Percentiles rank a stretch among this genome's conserved stretches.
These are phyloP conservation scores for Drosophila lacteicornis DNA, from an alignment of 1,140 invertebrate species.

Conservation along the genomic window DNA sequence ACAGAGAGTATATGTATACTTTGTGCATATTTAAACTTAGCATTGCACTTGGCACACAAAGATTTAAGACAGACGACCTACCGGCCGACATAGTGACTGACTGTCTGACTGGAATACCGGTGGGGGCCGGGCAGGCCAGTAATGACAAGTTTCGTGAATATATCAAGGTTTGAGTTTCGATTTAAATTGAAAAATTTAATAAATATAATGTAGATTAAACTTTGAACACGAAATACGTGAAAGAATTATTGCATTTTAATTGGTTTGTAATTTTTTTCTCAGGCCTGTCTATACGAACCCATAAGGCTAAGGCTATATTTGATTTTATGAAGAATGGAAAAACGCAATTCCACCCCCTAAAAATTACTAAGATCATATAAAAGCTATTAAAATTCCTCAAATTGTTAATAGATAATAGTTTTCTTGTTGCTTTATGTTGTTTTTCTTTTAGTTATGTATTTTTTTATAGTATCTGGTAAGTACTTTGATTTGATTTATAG, in stretches of 20 bases:
- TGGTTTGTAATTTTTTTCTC: neutral
- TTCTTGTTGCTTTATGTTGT: neutral
- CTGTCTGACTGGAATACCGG: slow-evolving; percentile 17
- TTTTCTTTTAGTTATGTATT: too few species aligned
- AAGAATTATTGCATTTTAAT: slow-evolving; percentile 6
- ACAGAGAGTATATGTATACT: slow-evolving; percentile 4
- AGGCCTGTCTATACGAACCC: neutral
- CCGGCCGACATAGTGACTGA: slow-evolving; percentile 1
- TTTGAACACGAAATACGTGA: slow-evolving; percentile 6
- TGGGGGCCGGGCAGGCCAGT: slow-evolving; percentile 12
- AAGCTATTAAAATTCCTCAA: neutral
- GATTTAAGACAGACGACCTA: slow-evolving; percentile 36
- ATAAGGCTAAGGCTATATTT: neutral
- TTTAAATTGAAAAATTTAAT: slow-evolving; percentile 26
- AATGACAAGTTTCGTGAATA: slow-evolving; percentile 45
- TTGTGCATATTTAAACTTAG: slow-evolving; percentile 61
- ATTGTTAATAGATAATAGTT: neutral
- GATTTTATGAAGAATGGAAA: neutral
- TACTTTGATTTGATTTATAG: neutral
- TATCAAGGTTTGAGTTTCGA: slow-evolving; percentile 21
- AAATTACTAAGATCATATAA: neutral
- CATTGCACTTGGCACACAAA: slow-evolving; percentile 71
- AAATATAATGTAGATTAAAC: neutral
- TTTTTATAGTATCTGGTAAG: too few species aligned
- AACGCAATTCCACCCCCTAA: neutral